These are phyloP conservation scores for Epinephelus moara DNA, from an alignment of 2,113 vertebrate species.

Conservation along the genomic window DNA sequence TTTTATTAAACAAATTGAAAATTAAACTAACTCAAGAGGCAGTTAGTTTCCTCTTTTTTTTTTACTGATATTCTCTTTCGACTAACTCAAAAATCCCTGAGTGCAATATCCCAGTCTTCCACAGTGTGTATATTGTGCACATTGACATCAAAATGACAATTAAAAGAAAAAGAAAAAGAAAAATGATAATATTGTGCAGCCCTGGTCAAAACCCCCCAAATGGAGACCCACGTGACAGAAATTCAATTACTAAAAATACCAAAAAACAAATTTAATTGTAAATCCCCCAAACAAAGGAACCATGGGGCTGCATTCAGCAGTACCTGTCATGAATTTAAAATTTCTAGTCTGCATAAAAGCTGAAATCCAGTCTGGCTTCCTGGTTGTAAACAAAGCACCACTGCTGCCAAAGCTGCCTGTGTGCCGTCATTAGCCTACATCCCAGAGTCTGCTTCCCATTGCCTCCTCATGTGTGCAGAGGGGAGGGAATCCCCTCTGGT, in stretches of 20 bases:
- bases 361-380: slow-evolving; percentile 27
- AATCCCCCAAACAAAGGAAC: slow-evolving; percentile 4
- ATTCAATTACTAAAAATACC: background rate
- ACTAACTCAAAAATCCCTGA: too few relatives aligned
- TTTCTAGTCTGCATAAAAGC: background rate
- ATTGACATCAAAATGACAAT: too few relatives aligned
- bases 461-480: slow-evolving; percentile 36
- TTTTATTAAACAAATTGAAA: too few relatives aligned
- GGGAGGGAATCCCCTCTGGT: slow-evolving; percentile 77
- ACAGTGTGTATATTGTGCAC: too few relatives aligned
- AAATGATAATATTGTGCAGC: too few relatives aligned
- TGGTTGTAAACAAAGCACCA: slow-evolving; percentile 76
- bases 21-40: too few relatives aligned
- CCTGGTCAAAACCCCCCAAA: background rate
- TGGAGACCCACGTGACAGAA: background rate
- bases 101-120: too few relatives aligned
- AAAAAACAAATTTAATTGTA: background rate
- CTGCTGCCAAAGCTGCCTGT: slow-evolving; percentile 52
- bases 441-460: slow-evolving; percentile 46
- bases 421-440: slow-evolving; percentile 69
- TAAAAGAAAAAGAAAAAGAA: too few relatives aligned
- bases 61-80: too few relatives aligned
- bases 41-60: too few relatives aligned
- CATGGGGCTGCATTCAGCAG: background rate
- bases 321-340: slow-evolving; percentile 5